Evolutionary conservation across 2,888 invertebrate genomes (phyloP).

Genomic region (Globia sparganii): DNA sequence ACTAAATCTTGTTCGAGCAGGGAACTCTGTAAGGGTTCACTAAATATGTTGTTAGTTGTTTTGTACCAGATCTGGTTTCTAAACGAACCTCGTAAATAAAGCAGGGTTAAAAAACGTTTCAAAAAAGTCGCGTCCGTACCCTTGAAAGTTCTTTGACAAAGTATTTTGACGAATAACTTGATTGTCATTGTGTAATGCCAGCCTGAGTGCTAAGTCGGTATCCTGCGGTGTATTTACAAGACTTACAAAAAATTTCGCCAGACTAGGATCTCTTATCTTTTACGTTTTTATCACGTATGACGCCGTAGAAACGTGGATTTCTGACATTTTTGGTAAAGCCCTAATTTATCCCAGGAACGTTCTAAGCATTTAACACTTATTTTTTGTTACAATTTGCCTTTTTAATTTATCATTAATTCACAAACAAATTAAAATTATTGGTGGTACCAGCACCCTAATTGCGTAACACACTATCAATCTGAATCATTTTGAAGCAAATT

Average conservation of each 20-base stretch:
- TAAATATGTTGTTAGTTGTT: slow-evolving; percentile 13
- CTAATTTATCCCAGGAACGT: slow-evolving; percentile 32
- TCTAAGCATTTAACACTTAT: neutral
- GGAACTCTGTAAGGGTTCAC: slow-evolving; percentile 8
- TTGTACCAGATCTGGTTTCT: slow-evolving; percentile 36
- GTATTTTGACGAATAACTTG: slow-evolving; percentile 43
- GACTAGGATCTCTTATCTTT: slow-evolving; percentile 39
- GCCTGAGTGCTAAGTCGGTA: slow-evolving; percentile 18
- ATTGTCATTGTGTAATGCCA: slow-evolving; percentile 25
- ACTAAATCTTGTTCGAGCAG: neutral
- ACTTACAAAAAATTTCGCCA: slow-evolving; percentile 34
- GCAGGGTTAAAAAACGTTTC: slow-evolving; percentile 36
- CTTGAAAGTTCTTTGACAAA: slow-evolving; percentile 37
- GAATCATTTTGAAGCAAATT: too few relatives aligned
- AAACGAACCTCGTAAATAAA: slow-evolving; percentile 32
- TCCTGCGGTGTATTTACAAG: slow-evolving; percentile 26
- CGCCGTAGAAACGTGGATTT: slow-evolving; percentile 24
- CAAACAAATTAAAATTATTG: neutral
- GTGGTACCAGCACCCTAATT: too few relatives aligned
- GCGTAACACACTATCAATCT: too few relatives aligned
- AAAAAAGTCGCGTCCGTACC: slow-evolving; percentile 18
- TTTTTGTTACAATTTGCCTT: neutral
- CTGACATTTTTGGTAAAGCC: slow-evolving; percentile 8
- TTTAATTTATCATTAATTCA: neutral
- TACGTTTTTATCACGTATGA: slow-evolving; percentile 39